Conservation (phyloP, 2,888 invertebrate species). For the Lumbricus terrestris region DNA sequence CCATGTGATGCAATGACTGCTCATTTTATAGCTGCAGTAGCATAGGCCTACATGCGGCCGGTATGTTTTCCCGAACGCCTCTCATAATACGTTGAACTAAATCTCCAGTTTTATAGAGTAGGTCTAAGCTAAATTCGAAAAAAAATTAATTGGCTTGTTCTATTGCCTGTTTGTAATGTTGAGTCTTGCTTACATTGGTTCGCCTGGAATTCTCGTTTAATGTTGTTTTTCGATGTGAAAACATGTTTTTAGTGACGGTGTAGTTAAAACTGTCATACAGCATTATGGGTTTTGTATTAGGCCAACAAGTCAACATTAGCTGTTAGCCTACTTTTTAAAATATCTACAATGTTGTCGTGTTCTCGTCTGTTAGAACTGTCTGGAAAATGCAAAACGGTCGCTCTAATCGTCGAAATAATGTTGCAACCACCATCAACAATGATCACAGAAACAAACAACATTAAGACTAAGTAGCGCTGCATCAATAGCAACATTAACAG, state of each 20-base stretch:
- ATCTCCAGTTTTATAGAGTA: not conserved
- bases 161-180: not conserved
- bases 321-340: too few relatives aligned
- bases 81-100: not conserved
- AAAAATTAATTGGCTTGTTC: not conserved
- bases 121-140: not conserved
- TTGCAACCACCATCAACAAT: not conserved
- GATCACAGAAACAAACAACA: too few relatives aligned
- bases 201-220: not conserved
- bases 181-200: not conserved
- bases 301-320: too few relatives aligned
- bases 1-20: not conserved
- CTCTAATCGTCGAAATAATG: not conserved
- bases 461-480: too few relatives aligned
- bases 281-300: too few relatives aligned
- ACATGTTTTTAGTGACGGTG: not conserved
- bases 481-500: too few relatives aligned
- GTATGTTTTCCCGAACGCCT: not conserved
- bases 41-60: not conserved
- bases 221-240: not conserved
- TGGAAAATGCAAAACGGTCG: not conserved
- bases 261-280: too few relatives aligned
- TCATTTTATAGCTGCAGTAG: not conserved
- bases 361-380: too few relatives aligned
- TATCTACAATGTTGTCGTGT: too few relatives aligned